These are phyloP conservation scores for Myotis planiceps DNA, from an alignment of 2,797 vertebrate species.

Conservation along the genomic window DNA sequence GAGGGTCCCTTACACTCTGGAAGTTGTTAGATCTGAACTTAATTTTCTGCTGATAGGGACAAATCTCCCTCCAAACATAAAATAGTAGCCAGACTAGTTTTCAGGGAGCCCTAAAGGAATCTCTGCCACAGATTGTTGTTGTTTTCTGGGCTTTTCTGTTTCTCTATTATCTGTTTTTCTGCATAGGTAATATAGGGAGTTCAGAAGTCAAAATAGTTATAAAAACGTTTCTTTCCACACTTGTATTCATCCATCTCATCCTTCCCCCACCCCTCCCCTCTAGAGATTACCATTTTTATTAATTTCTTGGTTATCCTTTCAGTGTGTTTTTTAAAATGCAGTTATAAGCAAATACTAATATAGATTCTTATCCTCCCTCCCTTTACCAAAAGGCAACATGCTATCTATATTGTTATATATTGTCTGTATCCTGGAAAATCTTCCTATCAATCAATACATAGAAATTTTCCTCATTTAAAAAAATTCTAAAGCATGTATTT, in stretches of 20 bases:
- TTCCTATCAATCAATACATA: not conserved
- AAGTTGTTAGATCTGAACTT: not conserved
- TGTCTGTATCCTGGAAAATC: not conserved
- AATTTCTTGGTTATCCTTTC: conserved; percentile 3
- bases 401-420: not conserved
- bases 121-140: not conserved
- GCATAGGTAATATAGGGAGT: not conserved
- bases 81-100: not conserved
- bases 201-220: not conserved
- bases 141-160: not conserved
- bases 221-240: not conserved
- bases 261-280: not conserved
- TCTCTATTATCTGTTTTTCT: not conserved
- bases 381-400: not conserved
- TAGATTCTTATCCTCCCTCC: not conserved
- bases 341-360: conserved; percentile 2
- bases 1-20: not conserved
- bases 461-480: not conserved
- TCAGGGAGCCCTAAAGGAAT: not conserved
- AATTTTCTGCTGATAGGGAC: not conserved
- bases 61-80: not conserved
- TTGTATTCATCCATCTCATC: not conserved
- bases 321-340: conserved; percentile 1
- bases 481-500: not conserved
- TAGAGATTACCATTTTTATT: not conserved